A percentile compares a stretch with the other conserved stretches of the same genome.
These are phyloP conservation scores for Metridium senile DNA, from an alignment of 92 coral and sea anemone genomes.

Conservation along the genomic window DNA sequence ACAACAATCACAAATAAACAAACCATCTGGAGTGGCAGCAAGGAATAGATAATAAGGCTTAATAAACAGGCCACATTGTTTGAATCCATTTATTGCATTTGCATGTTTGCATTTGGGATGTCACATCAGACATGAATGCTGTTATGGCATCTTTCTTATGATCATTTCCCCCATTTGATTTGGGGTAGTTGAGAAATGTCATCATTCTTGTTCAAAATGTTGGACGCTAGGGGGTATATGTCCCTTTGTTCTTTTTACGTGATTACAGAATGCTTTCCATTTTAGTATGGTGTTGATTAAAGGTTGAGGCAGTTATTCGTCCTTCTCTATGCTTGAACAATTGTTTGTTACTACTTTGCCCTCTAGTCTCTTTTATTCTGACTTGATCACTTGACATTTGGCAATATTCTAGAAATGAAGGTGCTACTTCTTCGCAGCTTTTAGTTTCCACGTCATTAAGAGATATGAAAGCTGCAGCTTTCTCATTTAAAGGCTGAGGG, in stretches of 20 bases:
- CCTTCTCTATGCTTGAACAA: slow-evolving; percentile 60
- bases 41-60: too few species aligned
- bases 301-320: slow-evolving; percentile 56
- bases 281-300: slow-evolving; percentile 37
- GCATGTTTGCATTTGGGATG: slow-evolving; percentile 71
- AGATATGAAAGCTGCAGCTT: neutral
- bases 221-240: slow-evolving; percentile 40
- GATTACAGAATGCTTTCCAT: slow-evolving; percentile 32
- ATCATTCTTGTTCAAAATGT: slow-evolving; percentile 42
- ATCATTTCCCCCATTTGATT: too few species aligned
- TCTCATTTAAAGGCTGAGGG: too few species aligned
- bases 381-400: slow-evolving; percentile 57
- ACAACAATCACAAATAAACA: too few species aligned
- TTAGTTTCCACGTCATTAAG: too few species aligned
- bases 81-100: slow-evolving; percentile 49
- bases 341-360: slow-evolving; percentile 44
- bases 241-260: slow-evolving; percentile 30
- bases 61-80: too few species aligned
- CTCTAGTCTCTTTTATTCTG: slow-evolving; percentile 58
- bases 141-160: too few species aligned
- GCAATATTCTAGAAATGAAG: slow-evolving; percentile 52
- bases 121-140: slow-evolving; percentile 59
- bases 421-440: too few species aligned
- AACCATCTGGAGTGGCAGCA: too few species aligned
- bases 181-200: too few species aligned